Evolutionary conservation across 2,888 invertebrate species (phyloP).

Genomic region (Parnassius glacialis): DNA sequence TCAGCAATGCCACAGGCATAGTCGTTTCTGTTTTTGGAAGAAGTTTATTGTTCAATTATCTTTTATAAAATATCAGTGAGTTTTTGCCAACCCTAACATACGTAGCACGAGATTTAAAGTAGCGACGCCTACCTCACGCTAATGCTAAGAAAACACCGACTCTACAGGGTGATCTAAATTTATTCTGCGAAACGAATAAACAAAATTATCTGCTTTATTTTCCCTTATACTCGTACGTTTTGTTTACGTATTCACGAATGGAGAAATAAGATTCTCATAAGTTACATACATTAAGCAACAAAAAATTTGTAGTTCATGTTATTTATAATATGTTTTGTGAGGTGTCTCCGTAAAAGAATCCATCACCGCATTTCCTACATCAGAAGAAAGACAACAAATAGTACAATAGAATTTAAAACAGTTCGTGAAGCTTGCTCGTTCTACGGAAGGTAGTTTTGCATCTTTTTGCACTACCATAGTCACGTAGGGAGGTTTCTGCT

Average conservation of each 20-base stretch:
- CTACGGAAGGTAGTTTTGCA: no score
- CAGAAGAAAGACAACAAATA: no score
- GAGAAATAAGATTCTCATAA: constrained; percentile 14
- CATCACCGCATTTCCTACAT: no score
- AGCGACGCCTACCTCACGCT: constrained; percentile 60
- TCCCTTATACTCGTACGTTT: constrained; percentile 38
- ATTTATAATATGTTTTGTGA: no score
- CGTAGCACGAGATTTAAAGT: constrained; percentile 64
- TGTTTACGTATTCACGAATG: constrained; percentile 26
- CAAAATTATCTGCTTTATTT: constrained; percentile 46
- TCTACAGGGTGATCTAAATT: constrained; percentile 73
- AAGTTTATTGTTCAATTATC: not conserved
- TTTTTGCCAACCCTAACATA: constrained; percentile 56
- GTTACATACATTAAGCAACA: not conserved
- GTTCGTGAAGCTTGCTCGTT: no score
- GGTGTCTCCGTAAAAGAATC: no score
- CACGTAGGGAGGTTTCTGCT: no score
- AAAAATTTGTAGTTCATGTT: no score
- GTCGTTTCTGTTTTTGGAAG: no score
- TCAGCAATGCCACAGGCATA: no score
- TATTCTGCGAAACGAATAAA: constrained; percentile 64
- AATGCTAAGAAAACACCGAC: constrained; percentile 74
- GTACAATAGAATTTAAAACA: no score
- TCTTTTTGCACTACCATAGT: no score
- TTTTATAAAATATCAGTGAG: not conserved